Conservation (phyloP, 2,113 vertebrate genomes). For the Ptilonorhynchus violaceus region DNA sequence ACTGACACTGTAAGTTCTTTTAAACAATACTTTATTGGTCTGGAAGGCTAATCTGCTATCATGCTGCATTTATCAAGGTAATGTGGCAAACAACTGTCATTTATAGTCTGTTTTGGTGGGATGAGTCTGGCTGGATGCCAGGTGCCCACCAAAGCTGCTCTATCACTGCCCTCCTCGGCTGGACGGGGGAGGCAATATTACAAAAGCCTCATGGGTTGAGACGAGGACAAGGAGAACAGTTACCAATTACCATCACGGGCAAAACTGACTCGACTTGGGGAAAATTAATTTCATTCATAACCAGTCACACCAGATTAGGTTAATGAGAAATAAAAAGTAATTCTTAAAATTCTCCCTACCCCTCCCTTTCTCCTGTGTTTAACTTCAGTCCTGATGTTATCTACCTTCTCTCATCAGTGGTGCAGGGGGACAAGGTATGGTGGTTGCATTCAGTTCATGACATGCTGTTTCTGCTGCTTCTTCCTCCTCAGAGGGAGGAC, state of each 20-base stretch:
- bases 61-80: neutral
- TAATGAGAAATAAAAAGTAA: neutral
- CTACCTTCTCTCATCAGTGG: neutral
- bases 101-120: neutral
- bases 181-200: neutral
- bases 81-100: neutral
- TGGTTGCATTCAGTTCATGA: neutral
- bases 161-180: neutral
- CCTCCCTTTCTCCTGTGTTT: neutral
- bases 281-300: neutral
- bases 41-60: neutral
- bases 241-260: fast-evolving
- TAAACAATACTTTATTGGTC: neutral
- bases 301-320: neutral
- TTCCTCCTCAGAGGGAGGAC: neutral
- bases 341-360: neutral
- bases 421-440: neutral
- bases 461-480: neutral
- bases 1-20: neutral
- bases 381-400: neutral
- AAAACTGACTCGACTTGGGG: neutral
- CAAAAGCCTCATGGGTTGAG: neutral
- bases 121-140: neutral
- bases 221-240: neutral
- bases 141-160: neutral